phyloP scores from a whole-genome alignment of 92 coral and sea anemone species.

The Umimayanthus chanpuru region DNA sequence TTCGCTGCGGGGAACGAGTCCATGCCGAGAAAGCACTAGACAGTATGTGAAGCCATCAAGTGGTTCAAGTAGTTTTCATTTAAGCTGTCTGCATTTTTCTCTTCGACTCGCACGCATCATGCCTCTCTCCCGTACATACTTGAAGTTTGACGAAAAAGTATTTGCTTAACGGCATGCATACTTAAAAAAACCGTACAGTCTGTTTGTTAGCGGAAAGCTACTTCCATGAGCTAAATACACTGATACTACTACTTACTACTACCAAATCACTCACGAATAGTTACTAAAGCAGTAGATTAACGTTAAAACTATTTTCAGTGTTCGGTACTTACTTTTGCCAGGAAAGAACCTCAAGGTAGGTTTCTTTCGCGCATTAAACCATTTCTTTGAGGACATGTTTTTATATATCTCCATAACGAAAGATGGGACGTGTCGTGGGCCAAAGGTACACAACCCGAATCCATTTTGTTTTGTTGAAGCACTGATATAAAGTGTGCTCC shows the following conservation, averaged over 20 bases:
- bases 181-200: not conserved
- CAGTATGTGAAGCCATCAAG: not conserved
- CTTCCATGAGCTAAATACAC: too few relatives aligned
- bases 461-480: not conserved
- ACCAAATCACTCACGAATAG: not conserved
- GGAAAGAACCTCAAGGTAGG: not conserved
- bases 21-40: too few relatives aligned
- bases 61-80: not conserved
- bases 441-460: not conserved
- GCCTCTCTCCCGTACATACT: not conserved
- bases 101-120: not conserved
- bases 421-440: not conserved
- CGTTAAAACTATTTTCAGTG: too few relatives aligned
- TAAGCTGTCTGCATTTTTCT: not conserved
- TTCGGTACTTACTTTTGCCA: slow-evolving; percentile 17
- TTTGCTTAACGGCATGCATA: not conserved
- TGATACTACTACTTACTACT: not conserved
- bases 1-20: too few relatives aligned
- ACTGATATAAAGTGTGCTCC: not conserved
- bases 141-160: too few relatives aligned
- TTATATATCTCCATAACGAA: slow-evolving; percentile 1
- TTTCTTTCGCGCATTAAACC: not conserved
- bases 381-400: not conserved
- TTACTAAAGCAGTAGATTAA: not conserved
- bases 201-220: not conserved